Percentiles rank a stretch among this genome's conserved stretches.
phyloP scores from a whole-genome alignment of 2,797 vertebrate species.

The Gadopsis marmoratus region DNA sequence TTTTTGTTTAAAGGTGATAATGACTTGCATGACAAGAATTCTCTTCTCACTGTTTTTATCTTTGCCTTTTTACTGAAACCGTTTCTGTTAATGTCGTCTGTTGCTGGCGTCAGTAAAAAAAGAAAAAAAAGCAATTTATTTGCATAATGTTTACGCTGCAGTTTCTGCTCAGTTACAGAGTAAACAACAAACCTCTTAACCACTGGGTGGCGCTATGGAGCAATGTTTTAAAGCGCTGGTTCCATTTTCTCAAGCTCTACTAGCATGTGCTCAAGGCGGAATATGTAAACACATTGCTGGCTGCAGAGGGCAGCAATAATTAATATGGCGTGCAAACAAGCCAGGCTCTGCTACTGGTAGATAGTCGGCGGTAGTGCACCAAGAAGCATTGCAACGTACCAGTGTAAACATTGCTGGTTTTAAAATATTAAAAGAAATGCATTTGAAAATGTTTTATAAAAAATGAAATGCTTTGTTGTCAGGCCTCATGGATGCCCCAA shows the following conservation, averaged over 20 bases:
- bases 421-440: too few relatives aligned
- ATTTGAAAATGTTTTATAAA: too few relatives aligned
- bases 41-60: background rate
- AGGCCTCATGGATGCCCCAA: too few relatives aligned
- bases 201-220: background rate
- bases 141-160: background rate
- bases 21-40: background rate
- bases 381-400: background rate
- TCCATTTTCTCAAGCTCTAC: background rate
- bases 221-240: background rate
- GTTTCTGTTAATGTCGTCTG: background rate
- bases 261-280: too few relatives aligned
- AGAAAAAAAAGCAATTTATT: background rate
- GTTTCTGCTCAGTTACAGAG: background rate
- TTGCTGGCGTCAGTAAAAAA: background rate
- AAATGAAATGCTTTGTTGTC: too few relatives aligned
- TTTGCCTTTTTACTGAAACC: background rate
- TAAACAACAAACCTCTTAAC: too few relatives aligned
- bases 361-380: background rate
- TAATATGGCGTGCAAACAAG: background rate
- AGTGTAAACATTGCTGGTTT: too few relatives aligned
- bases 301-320: background rate
- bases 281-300: background rate
- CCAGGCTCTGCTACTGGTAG: background rate
- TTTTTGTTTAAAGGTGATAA: background rate